phyloP scores from a whole-genome alignment of 2,888 invertebrate species.

The Orchestes rusci region DNA sequence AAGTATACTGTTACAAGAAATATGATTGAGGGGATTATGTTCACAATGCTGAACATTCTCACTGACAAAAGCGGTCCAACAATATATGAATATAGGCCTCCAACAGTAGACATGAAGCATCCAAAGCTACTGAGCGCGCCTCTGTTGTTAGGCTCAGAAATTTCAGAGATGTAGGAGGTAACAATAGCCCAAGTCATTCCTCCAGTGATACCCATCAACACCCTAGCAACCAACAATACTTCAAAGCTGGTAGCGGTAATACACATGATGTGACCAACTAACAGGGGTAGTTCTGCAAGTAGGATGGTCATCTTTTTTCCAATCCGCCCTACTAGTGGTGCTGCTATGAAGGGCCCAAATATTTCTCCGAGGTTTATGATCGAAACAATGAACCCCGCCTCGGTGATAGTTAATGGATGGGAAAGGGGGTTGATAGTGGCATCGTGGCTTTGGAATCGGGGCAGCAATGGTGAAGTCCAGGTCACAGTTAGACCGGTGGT shows the following conservation, averaged over 20 bases:
- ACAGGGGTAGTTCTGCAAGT: slow-evolving; percentile 17
- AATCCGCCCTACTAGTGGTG: slow-evolving; percentile 12
- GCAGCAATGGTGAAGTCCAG: slow-evolving; percentile 22
- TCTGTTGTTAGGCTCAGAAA: slow-evolving; percentile 16
- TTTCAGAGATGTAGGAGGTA: slow-evolving; percentile 25
- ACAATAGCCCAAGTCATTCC: slow-evolving; percentile 20
- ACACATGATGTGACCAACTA: slow-evolving; percentile 22
- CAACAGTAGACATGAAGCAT: not conserved
- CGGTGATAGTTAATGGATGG: slow-evolving; percentile 9
- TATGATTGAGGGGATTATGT: slow-evolving; percentile 2
- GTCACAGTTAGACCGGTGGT: slow-evolving; percentile 13
- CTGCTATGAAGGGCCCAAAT: slow-evolving; percentile 18
- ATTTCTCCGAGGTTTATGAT: slow-evolving; percentile 21
- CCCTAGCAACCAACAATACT: slow-evolving; percentile 24
- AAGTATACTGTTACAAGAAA: slow-evolving; percentile 5
- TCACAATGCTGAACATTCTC: slow-evolving; percentile 13
- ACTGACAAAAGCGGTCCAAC: slow-evolving; percentile 14
- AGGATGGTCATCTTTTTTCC: slow-evolving; percentile 23
- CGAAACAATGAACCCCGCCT: slow-evolving; percentile 16
- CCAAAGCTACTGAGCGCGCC: slow-evolving; percentile 11
- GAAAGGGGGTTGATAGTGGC: slow-evolving; percentile 9
- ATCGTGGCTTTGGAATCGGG: slow-evolving; percentile 15
- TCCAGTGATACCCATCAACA: slow-evolving; percentile 23
- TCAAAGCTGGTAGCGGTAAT: slow-evolving; percentile 16
- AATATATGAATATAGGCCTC: slow-evolving; percentile 6